Evolutionary conservation across 2,797 vertebrate species (phyloP).

Genomic region (Pangasius macronema): DNA sequence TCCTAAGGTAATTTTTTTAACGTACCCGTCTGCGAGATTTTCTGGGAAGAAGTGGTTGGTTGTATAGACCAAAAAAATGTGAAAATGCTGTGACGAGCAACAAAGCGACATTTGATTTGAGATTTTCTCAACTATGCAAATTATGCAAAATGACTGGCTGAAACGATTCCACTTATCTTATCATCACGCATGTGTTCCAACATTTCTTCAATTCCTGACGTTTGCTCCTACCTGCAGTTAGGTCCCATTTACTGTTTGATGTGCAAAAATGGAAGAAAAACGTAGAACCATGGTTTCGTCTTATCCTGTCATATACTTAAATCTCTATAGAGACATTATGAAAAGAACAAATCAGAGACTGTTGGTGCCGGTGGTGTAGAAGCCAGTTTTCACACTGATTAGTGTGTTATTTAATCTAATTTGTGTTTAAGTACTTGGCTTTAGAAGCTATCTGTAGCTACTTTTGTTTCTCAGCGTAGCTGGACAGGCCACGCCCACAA

Average conservation of each 20-base stretch:
- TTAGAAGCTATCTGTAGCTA: neutral
- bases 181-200: neutral
- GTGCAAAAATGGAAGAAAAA: neutral
- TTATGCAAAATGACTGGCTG: neutral
- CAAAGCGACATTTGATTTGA: neutral
- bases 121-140: neutral
- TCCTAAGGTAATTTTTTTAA: neutral
- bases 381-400: neutral
- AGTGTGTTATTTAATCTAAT: neutral
- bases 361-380: neutral
- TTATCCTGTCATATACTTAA: neutral
- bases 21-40: accelerated
- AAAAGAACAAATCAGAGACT: neutral
- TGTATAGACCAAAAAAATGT: neutral
- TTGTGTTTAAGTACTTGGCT: neutral
- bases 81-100: neutral
- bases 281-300: neutral
- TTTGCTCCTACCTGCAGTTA: neutral
- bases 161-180: neutral
- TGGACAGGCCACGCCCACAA: neutral
- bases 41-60: neutral
- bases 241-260: neutral
- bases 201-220: neutral
- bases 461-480: neutral
- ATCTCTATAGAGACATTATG: neutral